Conservation (phyloP, 30 jellyfish, hydroid and myxozoan genomes). For the Aurelia sp. region DNA sequence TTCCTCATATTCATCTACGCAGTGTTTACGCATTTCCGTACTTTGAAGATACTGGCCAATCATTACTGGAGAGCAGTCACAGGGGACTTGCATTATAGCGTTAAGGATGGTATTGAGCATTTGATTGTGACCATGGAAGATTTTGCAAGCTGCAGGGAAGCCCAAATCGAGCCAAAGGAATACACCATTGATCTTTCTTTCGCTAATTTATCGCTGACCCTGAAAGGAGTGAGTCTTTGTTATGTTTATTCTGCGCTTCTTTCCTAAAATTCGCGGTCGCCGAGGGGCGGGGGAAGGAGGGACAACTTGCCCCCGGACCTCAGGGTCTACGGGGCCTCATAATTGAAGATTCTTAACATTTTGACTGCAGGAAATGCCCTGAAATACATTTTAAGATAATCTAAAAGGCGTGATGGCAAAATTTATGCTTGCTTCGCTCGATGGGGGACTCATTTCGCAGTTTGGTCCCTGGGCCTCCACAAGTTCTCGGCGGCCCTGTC, state of each 20-base stretch:
- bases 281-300: too few species aligned
- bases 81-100: conserved; percentile 54
- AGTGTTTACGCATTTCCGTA: conserved; percentile 9
- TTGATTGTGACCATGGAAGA: conserved; percentile 41
- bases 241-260: neutral
- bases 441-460: too few species aligned
- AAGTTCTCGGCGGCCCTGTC: too few species aligned
- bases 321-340: too few species aligned
- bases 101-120: conserved; percentile 31
- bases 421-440: too few species aligned
- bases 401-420: too few species aligned
- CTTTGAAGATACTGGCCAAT: conserved; percentile 16
- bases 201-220: conserved; percentile 9
- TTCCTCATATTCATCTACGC: conserved; percentile 13
- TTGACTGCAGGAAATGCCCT: too few species aligned
- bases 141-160: conserved; percentile 39
- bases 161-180: conserved; percentile 47
- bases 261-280: too few species aligned
- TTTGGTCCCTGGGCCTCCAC: too few species aligned
- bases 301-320: too few species aligned
- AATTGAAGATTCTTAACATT: too few species aligned
- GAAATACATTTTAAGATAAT: too few species aligned
- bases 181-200: conserved; percentile 54
- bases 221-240: conserved; percentile 20
- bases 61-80: conserved; percentile 52